Conservation (phyloP, 1,140 invertebrate genomes). For the Habropoda laboriosa region DNA sequence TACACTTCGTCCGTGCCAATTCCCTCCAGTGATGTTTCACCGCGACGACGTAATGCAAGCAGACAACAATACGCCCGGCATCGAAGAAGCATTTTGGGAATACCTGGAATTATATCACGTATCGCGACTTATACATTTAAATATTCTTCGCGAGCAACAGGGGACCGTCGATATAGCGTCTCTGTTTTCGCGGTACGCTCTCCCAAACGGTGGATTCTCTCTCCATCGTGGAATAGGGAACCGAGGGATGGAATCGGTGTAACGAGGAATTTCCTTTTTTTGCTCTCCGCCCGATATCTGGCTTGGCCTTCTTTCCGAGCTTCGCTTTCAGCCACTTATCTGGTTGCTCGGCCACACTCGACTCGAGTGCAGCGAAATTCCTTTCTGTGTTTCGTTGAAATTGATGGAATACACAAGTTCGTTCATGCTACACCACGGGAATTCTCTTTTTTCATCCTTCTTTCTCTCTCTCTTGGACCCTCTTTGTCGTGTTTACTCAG, state of each 20-base stretch:
- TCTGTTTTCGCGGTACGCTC: not conserved
- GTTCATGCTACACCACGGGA: not conserved
- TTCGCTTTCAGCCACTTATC: not conserved
- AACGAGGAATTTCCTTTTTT: not conserved
- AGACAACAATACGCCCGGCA: conserved; percentile 28
- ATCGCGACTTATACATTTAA: conserved; percentile 26
- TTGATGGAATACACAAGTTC: not conserved
- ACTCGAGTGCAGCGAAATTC: not conserved
- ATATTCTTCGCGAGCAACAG: not conserved
- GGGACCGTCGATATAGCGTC: not conserved
- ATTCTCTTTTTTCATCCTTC: not conserved
- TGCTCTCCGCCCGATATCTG: not conserved
- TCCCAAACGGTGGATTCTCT: not conserved
- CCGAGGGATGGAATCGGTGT: not conserved
- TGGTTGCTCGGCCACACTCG: not conserved
- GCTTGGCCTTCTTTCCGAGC: not conserved
- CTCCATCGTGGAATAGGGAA: no score
- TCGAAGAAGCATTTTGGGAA: conserved; percentile 46
- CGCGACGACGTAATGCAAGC: conserved; percentile 18
- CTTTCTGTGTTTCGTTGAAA: not conserved
- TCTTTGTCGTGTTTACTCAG: not conserved
- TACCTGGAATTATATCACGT: conserved; percentile 19
- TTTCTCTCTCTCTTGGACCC: not conserved
- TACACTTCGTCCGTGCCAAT: conserved; percentile 37
- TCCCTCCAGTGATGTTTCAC: conserved; percentile 37